Evolutionary conservation across 1,140 invertebrate genomes (phyloP).

Genomic region (Asobara japonica): DNA sequence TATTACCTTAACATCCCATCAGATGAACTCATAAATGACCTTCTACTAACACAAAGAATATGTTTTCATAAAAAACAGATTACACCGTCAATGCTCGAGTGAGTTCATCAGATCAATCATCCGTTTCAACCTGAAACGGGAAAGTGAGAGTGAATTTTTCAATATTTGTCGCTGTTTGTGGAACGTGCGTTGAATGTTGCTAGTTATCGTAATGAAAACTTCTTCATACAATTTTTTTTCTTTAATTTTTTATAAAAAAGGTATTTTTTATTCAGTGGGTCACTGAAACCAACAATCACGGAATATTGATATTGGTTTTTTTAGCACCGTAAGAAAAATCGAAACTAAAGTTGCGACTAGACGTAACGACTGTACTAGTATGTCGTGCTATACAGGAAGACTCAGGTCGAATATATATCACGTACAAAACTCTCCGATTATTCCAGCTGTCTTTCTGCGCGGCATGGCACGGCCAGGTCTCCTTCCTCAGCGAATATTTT

Average conservation of each 20-base stretch:
- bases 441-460: constrained; percentile 11
- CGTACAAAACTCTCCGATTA: background rate
- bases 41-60: too few relatives aligned
- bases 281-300: background rate
- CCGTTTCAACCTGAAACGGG: background rate
- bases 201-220: too few relatives aligned
- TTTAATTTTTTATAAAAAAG: background rate
- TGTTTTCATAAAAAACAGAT: too few relatives aligned
- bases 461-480: constrained; percentile 29
- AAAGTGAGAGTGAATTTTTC: background rate
- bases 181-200: background rate
- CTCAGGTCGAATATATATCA: background rate
- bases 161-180: background rate
- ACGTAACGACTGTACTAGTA: background rate
- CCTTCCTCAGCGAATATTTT: constrained; percentile 11
- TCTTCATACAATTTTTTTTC: too few relatives aligned
- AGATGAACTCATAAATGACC: too few relatives aligned
- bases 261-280: background rate
- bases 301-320: background rate
- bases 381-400: constrained; percentile 1
- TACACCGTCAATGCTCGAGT: background rate
- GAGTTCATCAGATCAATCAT: background rate
- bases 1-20: too few relatives aligned
- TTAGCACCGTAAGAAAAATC: background rate
- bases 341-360: background rate